phyloP scores from a whole-genome alignment of 2,113 vertebrate species.

The Scomber japonicus region DNA sequence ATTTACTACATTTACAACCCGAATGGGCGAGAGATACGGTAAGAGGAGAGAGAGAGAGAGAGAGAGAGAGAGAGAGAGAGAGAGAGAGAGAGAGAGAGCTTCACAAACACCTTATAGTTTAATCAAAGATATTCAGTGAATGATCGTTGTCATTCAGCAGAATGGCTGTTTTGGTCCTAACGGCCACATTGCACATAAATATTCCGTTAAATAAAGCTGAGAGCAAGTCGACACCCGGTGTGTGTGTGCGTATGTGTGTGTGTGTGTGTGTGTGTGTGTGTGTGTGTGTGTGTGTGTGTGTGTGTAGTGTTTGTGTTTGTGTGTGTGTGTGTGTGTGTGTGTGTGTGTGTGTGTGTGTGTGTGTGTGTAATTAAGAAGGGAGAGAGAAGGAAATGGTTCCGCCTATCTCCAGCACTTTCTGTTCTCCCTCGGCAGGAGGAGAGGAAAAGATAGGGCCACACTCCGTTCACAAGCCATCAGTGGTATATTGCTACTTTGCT shows the following conservation, averaged over 20 bases:
- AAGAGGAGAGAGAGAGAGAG: not conserved
- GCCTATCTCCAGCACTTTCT: not conserved
- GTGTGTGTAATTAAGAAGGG: not conserved
- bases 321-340: not conserved
- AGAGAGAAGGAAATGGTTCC: not conserved
- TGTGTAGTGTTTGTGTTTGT: too few species aligned
- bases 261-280: not conserved
- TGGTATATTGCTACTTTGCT: not conserved
- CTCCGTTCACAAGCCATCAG: not conserved
- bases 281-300: slow-evolving; percentile 10
- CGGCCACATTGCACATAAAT: slow-evolving; percentile 77
- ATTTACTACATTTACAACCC: slow-evolving; percentile 50
- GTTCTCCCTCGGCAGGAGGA: not conserved
- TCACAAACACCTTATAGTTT: slow-evolving; percentile 36
- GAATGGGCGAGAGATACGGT: slow-evolving; percentile 13
- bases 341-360: not conserved
- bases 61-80: slow-evolving; percentile 12
- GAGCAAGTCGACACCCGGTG: slow-evolving; percentile 2
- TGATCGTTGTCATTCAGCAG: slow-evolving; percentile 11
- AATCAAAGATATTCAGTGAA: slow-evolving; percentile 28
- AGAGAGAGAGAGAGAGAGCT: slow-evolving; percentile 4
- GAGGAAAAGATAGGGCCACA: not conserved
- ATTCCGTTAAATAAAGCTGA: slow-evolving; percentile 69
- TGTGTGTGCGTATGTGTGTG: not conserved
- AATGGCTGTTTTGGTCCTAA: slow-evolving; percentile 18